Evolutionary conservation across 2,113 vertebrate genomes (phyloP), one percentile per base, ranked within the genome.

Genomic region (Thalassarche chlororhynchos): DNA sequence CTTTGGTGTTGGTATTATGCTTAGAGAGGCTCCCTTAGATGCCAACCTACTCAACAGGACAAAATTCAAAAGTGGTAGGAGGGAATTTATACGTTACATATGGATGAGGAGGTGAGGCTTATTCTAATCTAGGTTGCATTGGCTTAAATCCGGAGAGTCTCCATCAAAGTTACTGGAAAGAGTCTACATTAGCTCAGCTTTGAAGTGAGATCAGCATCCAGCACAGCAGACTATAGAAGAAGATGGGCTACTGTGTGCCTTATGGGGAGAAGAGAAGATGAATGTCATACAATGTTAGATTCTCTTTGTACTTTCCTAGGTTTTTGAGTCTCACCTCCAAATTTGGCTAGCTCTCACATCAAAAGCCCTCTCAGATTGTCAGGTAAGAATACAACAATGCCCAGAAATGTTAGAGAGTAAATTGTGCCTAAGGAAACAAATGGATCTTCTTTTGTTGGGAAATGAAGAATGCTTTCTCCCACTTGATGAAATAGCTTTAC

Each of bases 361-460:
- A 94, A 95, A 96, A 93, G 89, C 51, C 60, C 38, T 91, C 82
- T 96, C 78, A 64, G 42, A 52, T 55, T 93, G 71, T 68, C 71
- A 93, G 60, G 94, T 91, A 96, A 90, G 82, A 95, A 71, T 77
- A 66, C 75, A 78, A 81, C 74, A 91, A 97, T 93, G 64, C 82
- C 58, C 51, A 47, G 79, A 78, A 95, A 88, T 40, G 32, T 60
- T 64, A 86, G 71, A 93, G 78, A 93, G 32, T 94, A 91, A 93
- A 94, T 94, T 83, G 84, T 88, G 70, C 78, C 87, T 74, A 52
- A 94, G 84, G 94, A 97, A 96, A 91, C 79, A 94, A 96, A 88
- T 52, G 32, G 82, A 74, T 88, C 78, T 87, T 80, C 84, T 77
- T 91, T 96, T 96, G 84, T 88, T 90, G 58, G 12, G 28, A 81